A percentile compares a stretch with the other conserved stretches of the same genome.
Evolutionary conservation across 1,140 invertebrate genomes (phyloP).

Genomic region (Littorina saxatilis): DNA sequence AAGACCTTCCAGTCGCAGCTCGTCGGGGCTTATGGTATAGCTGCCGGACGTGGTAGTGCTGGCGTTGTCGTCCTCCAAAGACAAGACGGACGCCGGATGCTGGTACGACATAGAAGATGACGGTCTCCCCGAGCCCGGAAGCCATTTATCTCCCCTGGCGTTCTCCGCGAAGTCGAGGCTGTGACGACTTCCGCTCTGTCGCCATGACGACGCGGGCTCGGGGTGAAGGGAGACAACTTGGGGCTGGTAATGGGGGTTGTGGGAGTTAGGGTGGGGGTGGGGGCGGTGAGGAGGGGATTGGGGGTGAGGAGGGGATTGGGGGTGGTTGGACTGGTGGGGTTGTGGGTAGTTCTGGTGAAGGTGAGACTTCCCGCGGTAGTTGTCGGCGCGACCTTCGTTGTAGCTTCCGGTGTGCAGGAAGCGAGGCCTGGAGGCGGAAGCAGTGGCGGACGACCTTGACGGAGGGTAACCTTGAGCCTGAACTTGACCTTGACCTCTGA

Average conservation of each 20-base stretch:
- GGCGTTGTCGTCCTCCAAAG: conserved; percentile 57
- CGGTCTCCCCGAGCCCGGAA: background rate
- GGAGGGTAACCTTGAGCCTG: background rate
- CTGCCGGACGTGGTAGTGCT: conserved; percentile 63
- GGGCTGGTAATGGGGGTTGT: conserved; percentile 2
- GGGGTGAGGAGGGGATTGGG: background rate
- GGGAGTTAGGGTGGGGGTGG: background rate
- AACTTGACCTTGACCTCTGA: conserved; percentile 6
- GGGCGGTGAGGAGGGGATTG: conserved; percentile 2
- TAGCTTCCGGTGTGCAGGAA: conserved; percentile 28
- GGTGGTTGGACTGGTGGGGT: background rate
- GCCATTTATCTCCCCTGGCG: background rate
- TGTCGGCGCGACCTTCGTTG: conserved; percentile 23
- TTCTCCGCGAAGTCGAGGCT: conserved; percentile 15
- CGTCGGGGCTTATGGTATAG: conserved; percentile 62
- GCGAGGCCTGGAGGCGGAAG: background rate
- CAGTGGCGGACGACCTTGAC: background rate
- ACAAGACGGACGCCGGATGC: conserved; percentile 22
- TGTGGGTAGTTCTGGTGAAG: conserved; percentile 4
- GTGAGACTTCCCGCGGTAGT: background rate
- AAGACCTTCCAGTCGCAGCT: conserved; percentile 52
- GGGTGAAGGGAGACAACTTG: background rate
- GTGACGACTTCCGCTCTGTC: background rate
- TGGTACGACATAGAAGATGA: conserved; percentile 28
- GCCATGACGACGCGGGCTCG: background rate